phyloP scores from a whole-genome alignment of 2,888 invertebrate species.

The Eilema sororculum region DNA sequence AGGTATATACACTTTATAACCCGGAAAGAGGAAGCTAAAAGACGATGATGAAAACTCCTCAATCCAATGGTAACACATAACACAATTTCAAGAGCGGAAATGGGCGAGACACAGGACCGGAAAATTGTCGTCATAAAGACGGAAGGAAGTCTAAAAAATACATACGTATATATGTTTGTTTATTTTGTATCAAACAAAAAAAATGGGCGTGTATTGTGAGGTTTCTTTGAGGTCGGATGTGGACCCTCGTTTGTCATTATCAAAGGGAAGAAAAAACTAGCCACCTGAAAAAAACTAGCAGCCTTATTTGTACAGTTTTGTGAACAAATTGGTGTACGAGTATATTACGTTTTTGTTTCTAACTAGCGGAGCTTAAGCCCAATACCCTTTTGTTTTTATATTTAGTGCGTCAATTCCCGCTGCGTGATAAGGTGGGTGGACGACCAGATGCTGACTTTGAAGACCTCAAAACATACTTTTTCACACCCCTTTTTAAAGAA shows the following conservation, averaged over 20 bases:
- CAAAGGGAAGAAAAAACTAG: background rate
- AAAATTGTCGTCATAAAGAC: conserved; percentile 5
- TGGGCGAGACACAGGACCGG: conserved; percentile 1
- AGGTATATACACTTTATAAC: background rate
- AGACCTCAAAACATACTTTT: too few species aligned
- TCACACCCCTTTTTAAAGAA: too few species aligned
- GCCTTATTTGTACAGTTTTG: background rate
- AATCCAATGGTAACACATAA: background rate
- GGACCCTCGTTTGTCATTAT: background rate
- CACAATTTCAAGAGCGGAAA: conserved; percentile 5
- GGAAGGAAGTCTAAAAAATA: background rate
- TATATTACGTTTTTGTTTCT: background rate
- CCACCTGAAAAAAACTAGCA: background rate
- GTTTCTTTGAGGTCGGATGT: background rate
- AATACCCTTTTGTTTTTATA: background rate
- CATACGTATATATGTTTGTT: background rate
- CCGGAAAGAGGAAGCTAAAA: background rate
- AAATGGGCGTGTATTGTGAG: background rate
- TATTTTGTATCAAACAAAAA: conserved; percentile 5
- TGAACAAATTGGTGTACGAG: background rate
- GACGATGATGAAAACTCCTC: conserved; percentile 5
- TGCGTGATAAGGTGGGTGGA: too few species aligned
- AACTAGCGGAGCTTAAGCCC: background rate
- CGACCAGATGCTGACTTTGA: too few species aligned
- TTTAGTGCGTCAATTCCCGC: too few species aligned